Percentiles rank a stretch among this genome's conserved stretches.
Evolutionary conservation across 2,797 vertebrate genomes (phyloP).

Genomic region (Ara ararauna): DNA sequence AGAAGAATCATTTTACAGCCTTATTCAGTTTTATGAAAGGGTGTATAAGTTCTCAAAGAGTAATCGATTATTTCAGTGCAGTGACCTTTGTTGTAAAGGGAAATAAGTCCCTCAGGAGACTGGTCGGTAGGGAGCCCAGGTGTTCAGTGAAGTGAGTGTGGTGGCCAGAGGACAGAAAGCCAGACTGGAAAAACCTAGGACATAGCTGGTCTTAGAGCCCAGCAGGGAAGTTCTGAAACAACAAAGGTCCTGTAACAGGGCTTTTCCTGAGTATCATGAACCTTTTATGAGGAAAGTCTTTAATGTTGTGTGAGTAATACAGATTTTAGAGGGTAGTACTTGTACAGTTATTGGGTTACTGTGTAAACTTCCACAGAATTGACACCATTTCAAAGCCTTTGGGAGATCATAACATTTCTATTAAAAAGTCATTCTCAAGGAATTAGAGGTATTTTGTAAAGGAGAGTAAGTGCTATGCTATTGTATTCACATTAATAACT

Average conservation of each 20-base stretch:
- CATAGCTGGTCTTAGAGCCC: background rate
- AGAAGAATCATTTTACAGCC: background rate
- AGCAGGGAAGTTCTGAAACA: background rate
- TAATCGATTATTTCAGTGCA: background rate
- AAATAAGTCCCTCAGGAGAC: background rate
- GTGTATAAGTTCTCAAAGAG: background rate
- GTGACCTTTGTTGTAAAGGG: background rate
- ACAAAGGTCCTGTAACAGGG: background rate
- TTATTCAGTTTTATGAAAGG: background rate
- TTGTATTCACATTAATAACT: background rate
- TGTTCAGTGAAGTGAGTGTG: background rate
- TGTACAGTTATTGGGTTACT: background rate
- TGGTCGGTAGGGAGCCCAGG: background rate
- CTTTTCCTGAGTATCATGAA: background rate
- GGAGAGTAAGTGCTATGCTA: background rate
- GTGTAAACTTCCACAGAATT: background rate
- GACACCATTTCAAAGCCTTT: background rate
- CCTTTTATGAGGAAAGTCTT: background rate
- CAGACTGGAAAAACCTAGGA: background rate
- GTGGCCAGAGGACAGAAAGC: background rate
- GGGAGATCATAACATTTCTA: background rate
- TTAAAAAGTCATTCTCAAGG: background rate
- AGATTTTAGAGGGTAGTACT: background rate
- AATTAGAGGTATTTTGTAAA: background rate
- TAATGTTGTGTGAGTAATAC: background rate